These are phyloP conservation scores for Yponomeuta malinellus DNA, from an alignment of 2,888 invertebrate species.

Conservation along the genomic window DNA sequence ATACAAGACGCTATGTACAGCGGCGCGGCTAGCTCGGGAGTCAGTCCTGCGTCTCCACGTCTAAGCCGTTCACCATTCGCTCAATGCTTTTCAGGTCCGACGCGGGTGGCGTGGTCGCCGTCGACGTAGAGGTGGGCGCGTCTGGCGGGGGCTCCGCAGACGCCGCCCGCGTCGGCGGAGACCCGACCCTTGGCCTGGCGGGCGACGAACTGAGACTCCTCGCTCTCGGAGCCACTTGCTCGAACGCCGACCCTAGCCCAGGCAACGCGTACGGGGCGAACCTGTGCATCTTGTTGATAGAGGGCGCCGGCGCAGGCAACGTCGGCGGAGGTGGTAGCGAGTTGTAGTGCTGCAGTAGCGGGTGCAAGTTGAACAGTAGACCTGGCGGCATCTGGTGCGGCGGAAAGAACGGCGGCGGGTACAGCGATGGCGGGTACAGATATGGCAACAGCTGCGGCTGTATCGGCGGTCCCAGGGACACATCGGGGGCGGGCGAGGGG, in stretches of 20 bases:
- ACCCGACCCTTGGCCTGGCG: slow-evolving; percentile 55
- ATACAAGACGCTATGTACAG: slow-evolving; percentile 68
- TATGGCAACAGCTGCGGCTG: slow-evolving; percentile 95
- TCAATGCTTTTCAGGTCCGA: slow-evolving; percentile 96
- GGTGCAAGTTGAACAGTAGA: slow-evolving; percentile 91
- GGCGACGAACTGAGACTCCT: slow-evolving; percentile 79
- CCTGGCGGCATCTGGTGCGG: slow-evolving; percentile 88
- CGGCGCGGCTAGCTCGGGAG: slow-evolving; percentile 35
- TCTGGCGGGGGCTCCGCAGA: slow-evolving; percentile 70
- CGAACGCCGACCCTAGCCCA: slow-evolving; percentile 88
- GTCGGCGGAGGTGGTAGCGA: slow-evolving; percentile 82
- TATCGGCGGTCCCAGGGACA: slow-evolving; percentile 94
- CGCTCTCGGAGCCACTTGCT: slow-evolving; percentile 88
- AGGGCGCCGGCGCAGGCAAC: slow-evolving; percentile 78
- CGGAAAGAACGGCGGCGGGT: slow-evolving; percentile 85
- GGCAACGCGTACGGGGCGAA: slow-evolving; percentile 94
- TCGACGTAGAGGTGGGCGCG: slow-evolving; percentile 72
- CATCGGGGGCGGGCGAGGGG: slow-evolving; percentile 91
- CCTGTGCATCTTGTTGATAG: slow-evolving; percentile 81
- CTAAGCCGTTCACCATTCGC: slow-evolving; percentile 97
- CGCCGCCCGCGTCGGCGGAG: slow-evolving; percentile 69
- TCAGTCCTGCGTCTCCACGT: slow-evolving; percentile 84
- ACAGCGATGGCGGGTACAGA: slow-evolving; percentile 92
- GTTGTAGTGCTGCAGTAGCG: slow-evolving; percentile 92
- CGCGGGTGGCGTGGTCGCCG: slow-evolving; percentile 76